Percentiles rank a stretch among this genome's conserved stretches.
These are phyloP conservation scores for Lepisosteus oculatus DNA, from an alignment of 2,113 vertebrate species.

Conservation along the genomic window DNA sequence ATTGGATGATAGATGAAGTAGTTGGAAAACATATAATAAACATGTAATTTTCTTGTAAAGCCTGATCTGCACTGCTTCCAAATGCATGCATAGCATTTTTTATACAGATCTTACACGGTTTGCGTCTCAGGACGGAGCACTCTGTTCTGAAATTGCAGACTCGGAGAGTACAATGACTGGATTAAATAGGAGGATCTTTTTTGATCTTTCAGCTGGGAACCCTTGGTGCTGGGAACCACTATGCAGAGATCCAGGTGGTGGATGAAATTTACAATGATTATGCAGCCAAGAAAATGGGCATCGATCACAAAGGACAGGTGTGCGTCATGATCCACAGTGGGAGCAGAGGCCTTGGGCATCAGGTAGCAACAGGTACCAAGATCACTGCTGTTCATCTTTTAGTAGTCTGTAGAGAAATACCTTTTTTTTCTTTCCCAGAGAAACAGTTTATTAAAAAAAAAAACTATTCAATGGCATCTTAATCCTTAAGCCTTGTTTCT, in stretches of 20 bases:
- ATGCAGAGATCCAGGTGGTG: slow-evolving; percentile 95
- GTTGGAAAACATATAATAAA: too few relatives aligned
- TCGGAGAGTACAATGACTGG: too few relatives aligned
- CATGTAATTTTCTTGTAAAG: too few relatives aligned
- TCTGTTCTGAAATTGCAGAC: too few relatives aligned
- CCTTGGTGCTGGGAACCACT: slow-evolving; percentile 94
- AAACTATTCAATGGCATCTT: background rate
- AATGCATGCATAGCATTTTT: too few relatives aligned
- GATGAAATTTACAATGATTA: slow-evolving; percentile 97
- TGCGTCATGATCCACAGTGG: slow-evolving; percentile 99
- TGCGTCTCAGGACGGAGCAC: too few relatives aligned
- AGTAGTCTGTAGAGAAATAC: too few relatives aligned
- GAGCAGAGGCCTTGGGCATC: slow-evolving; percentile 93
- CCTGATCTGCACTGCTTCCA: too few relatives aligned
- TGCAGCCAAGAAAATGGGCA: slow-evolving; percentile 96
- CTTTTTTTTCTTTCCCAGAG: background rate
- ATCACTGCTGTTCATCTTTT: background rate
- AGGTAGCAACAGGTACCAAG: slow-evolving; percentile 90
- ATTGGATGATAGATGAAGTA: too few relatives aligned
- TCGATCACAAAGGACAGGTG: slow-evolving; percentile 95
- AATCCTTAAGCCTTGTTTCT: too few relatives aligned
- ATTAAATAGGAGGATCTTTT: too few relatives aligned
- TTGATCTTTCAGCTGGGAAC: slow-evolving; percentile 67
- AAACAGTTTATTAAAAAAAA: background rate
- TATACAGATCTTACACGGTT: too few relatives aligned